Conservation (phyloP, 2,797 vertebrate genomes). For the Rhincodon typus region DNA sequence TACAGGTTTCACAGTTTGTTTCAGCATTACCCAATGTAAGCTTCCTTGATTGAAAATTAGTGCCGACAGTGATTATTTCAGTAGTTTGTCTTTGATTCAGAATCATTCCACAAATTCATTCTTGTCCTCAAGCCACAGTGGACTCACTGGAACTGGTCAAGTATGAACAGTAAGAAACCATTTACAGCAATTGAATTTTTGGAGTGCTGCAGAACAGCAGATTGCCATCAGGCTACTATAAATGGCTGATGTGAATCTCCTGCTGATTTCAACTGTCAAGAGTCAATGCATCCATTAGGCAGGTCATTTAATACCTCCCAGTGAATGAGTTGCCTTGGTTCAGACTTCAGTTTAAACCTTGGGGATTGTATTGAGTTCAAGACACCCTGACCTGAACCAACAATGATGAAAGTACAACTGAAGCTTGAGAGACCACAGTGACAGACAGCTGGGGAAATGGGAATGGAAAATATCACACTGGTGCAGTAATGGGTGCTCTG, state of each 20-base stretch:
- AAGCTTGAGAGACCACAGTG: constrained; percentile 15
- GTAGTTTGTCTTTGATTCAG: neutral
- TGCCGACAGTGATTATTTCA: neutral
- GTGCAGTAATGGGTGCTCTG: constrained; percentile 23
- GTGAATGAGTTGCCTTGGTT: constrained; percentile 8
- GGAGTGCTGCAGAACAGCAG: constrained; percentile 3
- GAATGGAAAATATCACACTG: constrained; percentile 37
- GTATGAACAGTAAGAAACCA: neutral
- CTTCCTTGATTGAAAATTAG: neutral
- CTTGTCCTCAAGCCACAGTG: neutral
- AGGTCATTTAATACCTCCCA: constrained; percentile 37
- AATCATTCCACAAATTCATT: neutral
- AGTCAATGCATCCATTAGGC: constrained; percentile 34
- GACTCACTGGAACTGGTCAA: neutral
- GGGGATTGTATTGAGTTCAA: constrained; percentile 29
- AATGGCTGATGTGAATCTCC: constrained; percentile 31
- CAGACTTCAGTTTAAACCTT: constrained; percentile 32
- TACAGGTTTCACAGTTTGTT: neutral
- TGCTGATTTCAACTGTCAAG: constrained; percentile 33
- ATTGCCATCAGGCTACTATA: constrained; percentile 31
- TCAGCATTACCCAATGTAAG: too few species aligned
- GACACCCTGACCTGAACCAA: constrained; percentile 30
- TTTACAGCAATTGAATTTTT: constrained; percentile 23
- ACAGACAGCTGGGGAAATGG: constrained; percentile 35
- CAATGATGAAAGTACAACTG: constrained; percentile 32